A percentile compares a stretch with the other conserved stretches of the same genome.
phyloP scores from a whole-genome alignment of 2,113 vertebrate species.

The Catharus bicknelli region DNA sequence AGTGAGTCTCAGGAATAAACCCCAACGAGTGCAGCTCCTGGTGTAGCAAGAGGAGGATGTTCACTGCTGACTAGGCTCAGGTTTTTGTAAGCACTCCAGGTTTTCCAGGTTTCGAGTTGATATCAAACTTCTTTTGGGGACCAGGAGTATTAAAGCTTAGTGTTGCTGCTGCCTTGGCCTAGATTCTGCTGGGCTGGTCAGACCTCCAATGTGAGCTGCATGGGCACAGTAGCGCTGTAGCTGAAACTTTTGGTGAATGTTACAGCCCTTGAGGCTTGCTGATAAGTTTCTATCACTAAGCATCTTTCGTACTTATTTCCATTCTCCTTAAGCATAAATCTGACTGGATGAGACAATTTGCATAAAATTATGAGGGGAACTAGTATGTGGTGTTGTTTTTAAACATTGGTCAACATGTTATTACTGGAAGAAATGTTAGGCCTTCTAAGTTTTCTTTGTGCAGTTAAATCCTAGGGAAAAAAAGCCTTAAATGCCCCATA shows the following conservation, averaged over 20 bases:
- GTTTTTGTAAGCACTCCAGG: neutral
- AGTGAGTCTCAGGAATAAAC: neutral
- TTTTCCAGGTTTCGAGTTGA: neutral
- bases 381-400: neutral
- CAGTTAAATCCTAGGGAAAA: neutral
- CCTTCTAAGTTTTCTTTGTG: neutral
- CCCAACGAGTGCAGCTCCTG: neutral
- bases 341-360: neutral
- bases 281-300: neutral
- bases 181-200: accelerated
- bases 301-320: neutral
- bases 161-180: neutral
- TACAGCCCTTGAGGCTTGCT: neutral
- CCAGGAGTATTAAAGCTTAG: neutral
- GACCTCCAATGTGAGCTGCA: neutral
- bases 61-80: neutral
- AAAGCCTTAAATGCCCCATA: neutral
- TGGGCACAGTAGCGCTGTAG: neutral
- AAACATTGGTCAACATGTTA: neutral
- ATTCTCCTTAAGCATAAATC: neutral
- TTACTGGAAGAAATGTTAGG: neutral
- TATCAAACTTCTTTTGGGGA: neutral
- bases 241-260: accelerated
- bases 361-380: neutral
- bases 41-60: neutral